Conservation (phyloP, 1,140 invertebrate species). For the Phthorimaea operculella region DNA sequence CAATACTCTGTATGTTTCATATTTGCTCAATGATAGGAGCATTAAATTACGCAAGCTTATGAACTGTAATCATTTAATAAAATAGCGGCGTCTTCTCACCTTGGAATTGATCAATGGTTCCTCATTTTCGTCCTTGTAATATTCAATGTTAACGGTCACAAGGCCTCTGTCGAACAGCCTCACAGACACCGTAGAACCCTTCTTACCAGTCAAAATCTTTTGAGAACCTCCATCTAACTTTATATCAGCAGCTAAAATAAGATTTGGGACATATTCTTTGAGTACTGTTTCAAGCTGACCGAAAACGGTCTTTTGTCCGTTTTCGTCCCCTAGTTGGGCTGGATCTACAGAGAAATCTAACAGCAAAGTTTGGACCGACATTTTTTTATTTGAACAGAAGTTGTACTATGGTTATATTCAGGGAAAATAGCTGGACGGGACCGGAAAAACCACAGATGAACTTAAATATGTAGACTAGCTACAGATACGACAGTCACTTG, state of each 20-base stretch:
- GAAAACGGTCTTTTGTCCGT: constrained; percentile 73
- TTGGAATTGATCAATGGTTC: constrained; percentile 78
- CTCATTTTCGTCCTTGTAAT: constrained; percentile 79
- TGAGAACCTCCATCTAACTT: constrained; percentile 75
- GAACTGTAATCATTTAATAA: neutral
- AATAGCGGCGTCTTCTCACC: constrained; percentile 59
- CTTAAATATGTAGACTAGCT: no score
- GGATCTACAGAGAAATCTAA: constrained; percentile 83
- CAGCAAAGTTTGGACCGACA: constrained; percentile 85
- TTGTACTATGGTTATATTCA: constrained; percentile 4
- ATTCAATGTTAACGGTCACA: constrained; percentile 83
- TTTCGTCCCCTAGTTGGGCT: constrained; percentile 72
- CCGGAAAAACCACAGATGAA: no score
- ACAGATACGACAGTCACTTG: no score
- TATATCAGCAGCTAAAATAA: constrained; percentile 72
- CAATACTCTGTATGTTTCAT: neutral
- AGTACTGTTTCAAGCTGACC: constrained; percentile 75
- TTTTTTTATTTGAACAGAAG: constrained; percentile 36
- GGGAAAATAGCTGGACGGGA: constrained; percentile 13
- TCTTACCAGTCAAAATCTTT: constrained; percentile 75
- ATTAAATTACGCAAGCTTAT: neutral
- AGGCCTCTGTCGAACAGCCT: constrained; percentile 78
- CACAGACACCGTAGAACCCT: constrained; percentile 75
- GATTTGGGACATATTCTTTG: constrained; percentile 74
- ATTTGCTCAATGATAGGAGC: neutral